Base-by-base conservation (phyloP, 2,113 vertebrate genomes). In the Zosterops lateralis region DNA sequence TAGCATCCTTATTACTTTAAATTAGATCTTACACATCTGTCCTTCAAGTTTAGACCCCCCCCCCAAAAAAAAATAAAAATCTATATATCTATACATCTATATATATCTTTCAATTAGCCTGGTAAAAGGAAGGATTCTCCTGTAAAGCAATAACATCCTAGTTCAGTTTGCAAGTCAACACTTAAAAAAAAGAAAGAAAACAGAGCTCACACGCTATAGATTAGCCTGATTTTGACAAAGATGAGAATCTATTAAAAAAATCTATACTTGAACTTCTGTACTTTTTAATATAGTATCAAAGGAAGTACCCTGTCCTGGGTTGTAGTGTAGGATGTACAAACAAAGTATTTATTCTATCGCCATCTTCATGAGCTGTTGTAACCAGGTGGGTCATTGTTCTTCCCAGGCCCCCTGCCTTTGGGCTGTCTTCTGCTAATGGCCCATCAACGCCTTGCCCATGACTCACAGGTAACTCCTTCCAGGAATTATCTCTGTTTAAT, bases 1-100 rank as follows among this genome's bases (percentile, higher is more conserved):
- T 90, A 70, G n/a, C 84, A 93, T 94, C 81, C 45, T 91, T 84
- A 75, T 54, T 85, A 53, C 31, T 80, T 93, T 66, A 85, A 95
- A 87, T 87, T 68, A 89, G 53, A 62, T 25, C 4, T 87, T 89
- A 61, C 56, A 77, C 53, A 74, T 29, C 34, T 83, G 58, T 11
- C 90, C 31, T 93, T 95, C 45, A 75, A 32, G 32, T 65, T 87
- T 80, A 96, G 60, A n/a, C 29, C 38, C 36, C 36, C 36, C 36
- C 36, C n/a, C n/a, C n/a, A 53, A 50, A 36, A 14, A 40, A 20
- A 65, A 56, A 86, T 67, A 42, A 2, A 20, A 86, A 34, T 38
- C 36, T 38, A 38, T 38, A 38, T 38, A 38, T 38, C 36, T 38
- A 38, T 38, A 38, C 10, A 38, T 38, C 36, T 38, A 38, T 38